Base-by-base conservation (phyloP, 2,888 invertebrate genomes). In the Agrochola lychnidis region DNA sequence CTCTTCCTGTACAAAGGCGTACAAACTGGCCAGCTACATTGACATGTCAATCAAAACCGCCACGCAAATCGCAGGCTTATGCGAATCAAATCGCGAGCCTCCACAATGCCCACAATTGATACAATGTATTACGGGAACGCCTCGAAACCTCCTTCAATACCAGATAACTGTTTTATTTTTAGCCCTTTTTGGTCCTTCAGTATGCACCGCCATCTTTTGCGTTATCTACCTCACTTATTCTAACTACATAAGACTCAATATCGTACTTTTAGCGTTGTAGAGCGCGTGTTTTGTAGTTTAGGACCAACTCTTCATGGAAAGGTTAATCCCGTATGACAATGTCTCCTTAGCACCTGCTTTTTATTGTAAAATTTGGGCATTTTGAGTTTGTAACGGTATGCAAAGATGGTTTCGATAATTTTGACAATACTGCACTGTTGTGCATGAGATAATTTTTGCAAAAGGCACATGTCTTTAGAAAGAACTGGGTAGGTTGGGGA, bases 41-140 rank as follows among this genome's bases (percentile, higher is more conserved):
- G 87, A 86, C 81, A 83, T 89, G 91, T 92, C 91, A 91, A 91
- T 92, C 91, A 90, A 90, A 30, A 62, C 69, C 69, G 74, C 84
- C 83, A 84, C 83, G 83, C 88, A 87, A 85, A 82, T 70, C 73
- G 78, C 63, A 84, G 79, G 82, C 83, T 88, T 88, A 90, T 90
- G 91, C 90, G 93, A 89, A 91, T 91, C 91, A 83, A 93, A 94
- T 93, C 93, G 92, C 88, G 71, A 83, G 73, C 84, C 88, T 87
- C 88, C 87, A 90, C 90, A 91, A 91, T 89, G 76, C 75, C 74
- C 85, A 93, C 94, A 94, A 94, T 93, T 93, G 93, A 92, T 86
- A 93, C 94, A 94, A 92, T 92, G 82, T 83, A 90, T 91, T 90
- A 88, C 88, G 89, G 91, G 89, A 90, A 92, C 92, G 91, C 92